A percentile compares a stretch with the other conserved stretches of the same genome.
Conservation (phyloP, 2,797 vertebrate species). For the Trachops cirrhosus region DNA sequence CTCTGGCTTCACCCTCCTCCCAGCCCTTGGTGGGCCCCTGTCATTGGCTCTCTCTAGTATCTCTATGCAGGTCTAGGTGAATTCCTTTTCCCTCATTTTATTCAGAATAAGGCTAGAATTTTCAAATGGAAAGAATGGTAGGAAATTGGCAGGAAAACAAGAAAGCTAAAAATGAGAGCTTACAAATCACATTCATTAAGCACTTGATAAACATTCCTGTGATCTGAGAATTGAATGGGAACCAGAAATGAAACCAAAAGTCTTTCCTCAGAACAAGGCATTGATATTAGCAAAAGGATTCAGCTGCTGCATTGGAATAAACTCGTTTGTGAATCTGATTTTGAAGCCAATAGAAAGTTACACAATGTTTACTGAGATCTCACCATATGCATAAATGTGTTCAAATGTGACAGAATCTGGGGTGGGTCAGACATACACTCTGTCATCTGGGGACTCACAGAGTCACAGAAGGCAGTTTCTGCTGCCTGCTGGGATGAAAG, state of each 20-base stretch:
- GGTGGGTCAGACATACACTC: neutral
- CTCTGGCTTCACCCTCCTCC: neutral
- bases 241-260: neutral
- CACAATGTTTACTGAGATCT: neutral
- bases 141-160: neutral
- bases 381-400: neutral
- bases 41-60: neutral
- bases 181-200: neutral
- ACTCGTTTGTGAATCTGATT: neutral
- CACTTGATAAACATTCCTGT: neutral
- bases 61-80: neutral
- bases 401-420: neutral
- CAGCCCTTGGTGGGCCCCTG: neutral
- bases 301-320: neutral
- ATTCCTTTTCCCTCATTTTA: neutral
- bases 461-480: too few relatives aligned
- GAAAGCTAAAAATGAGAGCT: neutral
- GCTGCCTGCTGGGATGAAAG: too few relatives aligned
- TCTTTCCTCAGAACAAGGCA: rapidly evolving
- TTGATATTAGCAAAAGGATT: neutral
- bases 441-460: neutral
- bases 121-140: too few relatives aligned
- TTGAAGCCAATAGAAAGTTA: neutral
- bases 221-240: neutral
- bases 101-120: neutral